Evolutionary conservation across 1,140 invertebrate genomes (phyloP), one percentile per base, ranked within the genome.

Genomic region (Goniozus legneri): DNA sequence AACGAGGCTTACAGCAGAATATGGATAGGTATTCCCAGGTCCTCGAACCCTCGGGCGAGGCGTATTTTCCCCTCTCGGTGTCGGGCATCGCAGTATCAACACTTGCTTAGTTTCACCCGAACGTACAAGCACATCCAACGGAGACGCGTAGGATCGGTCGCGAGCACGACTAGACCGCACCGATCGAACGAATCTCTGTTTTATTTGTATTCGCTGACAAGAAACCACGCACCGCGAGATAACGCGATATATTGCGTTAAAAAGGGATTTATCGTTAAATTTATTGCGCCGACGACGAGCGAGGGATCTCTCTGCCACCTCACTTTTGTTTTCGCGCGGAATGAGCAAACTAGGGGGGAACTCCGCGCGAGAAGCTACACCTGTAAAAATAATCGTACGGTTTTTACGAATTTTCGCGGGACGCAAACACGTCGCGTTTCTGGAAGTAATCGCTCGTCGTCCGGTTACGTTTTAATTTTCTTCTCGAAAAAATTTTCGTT

Each of bases 1-100:
- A 20, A 30, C 7, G 8, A 14, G 30, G 32, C 47, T 60, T 57
- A 64, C 64, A 56, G 16, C 38, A 39, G n/a, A 52, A 30, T 18
- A 35, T 32, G 6, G 44, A 10, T 24, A 60, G 20, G 15, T 62
- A 60, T 24, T 64, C 55, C 52, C 57, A 64, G 10, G 34, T 58
- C 18, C 13, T 53, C 3, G 48, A 62, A 1, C 61, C 64, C 3
- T 56, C 41, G 0, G 59, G 53, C 1, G 44, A 36, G 7, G 30
- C n/a, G 44, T 64, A 64, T 32, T 35, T 52, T 46, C 47, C 55
- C 16, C 47, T 55, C 8, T 50, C 41, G n/a, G 22, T 8, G 13
- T 46, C 31, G 3, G 10, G 38, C 15, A 34, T 14, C n/a, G n/a
- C n/a, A n/a, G n/a, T n/a, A n/a, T n/a, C 18, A n/a, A 10, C 7